Percentiles rank a stretch among this genome's conserved stretches.
Evolutionary conservation across 2,113 vertebrate genomes (phyloP).

Genomic region (Neodontobutis hainanensis): DNA sequence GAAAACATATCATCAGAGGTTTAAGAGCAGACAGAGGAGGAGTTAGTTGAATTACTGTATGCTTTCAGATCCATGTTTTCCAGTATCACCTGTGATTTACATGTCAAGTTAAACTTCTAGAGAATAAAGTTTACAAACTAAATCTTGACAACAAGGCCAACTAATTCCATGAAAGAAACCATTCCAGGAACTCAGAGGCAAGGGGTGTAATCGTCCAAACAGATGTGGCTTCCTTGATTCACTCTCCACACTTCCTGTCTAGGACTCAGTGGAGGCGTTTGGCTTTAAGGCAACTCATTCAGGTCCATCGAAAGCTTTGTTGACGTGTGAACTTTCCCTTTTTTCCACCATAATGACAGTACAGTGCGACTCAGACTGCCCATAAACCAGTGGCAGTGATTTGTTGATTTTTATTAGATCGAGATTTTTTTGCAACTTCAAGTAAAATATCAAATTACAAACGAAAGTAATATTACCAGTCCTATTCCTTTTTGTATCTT

Average conservation of each 20-base stretch:
- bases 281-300: slow-evolving; percentile 42
- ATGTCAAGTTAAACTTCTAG: slow-evolving; percentile 13
- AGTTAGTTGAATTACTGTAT: neutral
- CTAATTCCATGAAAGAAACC: slow-evolving; percentile 24
- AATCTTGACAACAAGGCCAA: slow-evolving; percentile 34
- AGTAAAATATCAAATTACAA: neutral
- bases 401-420: neutral
- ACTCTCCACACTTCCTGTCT: slow-evolving; percentile 73
- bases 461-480: neutral
- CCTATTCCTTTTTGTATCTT: neutral
- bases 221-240: slow-evolving; percentile 74
- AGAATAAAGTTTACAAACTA: slow-evolving; percentile 4
- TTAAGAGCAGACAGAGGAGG: neutral
- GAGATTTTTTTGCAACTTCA: neutral
- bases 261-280: slow-evolving; percentile 56
- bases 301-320: slow-evolving; percentile 32
- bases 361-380: neutral
- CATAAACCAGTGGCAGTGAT: slow-evolving; percentile 9
- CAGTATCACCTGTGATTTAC: slow-evolving; percentile 11
- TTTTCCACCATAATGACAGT: neutral
- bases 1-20: too few species aligned
- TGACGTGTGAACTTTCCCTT: slow-evolving; percentile 32
- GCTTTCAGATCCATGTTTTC: slow-evolving; percentile 18
- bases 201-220: slow-evolving; percentile 71
- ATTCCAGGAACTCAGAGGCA: slow-evolving; percentile 39